phyloP scores from a whole-genome alignment of 2,113 vertebrate genomes.

The Otocyon megalotis region DNA sequence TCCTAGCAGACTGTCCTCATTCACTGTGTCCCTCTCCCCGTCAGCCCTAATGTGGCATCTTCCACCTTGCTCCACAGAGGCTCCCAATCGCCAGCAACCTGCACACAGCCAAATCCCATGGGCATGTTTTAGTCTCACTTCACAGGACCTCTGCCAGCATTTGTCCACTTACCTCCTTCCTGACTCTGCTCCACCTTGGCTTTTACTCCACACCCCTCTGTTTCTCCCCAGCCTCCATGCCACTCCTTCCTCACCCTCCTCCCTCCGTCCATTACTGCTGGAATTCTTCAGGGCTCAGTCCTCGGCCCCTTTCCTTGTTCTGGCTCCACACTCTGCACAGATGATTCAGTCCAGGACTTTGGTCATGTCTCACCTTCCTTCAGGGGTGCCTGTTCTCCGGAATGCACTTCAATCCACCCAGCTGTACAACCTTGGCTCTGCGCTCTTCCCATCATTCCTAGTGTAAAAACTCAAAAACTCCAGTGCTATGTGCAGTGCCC shows the following conservation, averaged over 20 bases:
- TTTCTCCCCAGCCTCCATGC: neutral
- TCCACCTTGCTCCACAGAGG: neutral
- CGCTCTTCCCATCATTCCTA: neutral
- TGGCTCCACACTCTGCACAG: neutral
- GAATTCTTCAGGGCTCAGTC: neutral
- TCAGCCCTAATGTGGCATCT: neutral
- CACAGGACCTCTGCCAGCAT: neutral
- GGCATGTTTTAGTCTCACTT: neutral
- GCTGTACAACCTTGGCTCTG: neutral
- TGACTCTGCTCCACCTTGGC: neutral
- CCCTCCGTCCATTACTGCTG: too few species aligned
- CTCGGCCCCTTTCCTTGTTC: neutral
- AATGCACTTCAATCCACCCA: neutral
- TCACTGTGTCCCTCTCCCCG: neutral
- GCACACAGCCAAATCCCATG: neutral
- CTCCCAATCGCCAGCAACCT: neutral
- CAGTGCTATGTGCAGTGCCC: neutral
- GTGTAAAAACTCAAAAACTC: neutral
- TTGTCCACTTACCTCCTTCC: neutral
- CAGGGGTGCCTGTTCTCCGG: neutral
- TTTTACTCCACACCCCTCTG: neutral
- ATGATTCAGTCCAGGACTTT: neutral
- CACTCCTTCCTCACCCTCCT: neutral
- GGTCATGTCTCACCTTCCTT: neutral
- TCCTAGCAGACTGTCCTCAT: neutral